These are phyloP conservation scores for Poecilia wingei DNA, from an alignment of 2,797 vertebrate species.

Conservation along the genomic window DNA sequence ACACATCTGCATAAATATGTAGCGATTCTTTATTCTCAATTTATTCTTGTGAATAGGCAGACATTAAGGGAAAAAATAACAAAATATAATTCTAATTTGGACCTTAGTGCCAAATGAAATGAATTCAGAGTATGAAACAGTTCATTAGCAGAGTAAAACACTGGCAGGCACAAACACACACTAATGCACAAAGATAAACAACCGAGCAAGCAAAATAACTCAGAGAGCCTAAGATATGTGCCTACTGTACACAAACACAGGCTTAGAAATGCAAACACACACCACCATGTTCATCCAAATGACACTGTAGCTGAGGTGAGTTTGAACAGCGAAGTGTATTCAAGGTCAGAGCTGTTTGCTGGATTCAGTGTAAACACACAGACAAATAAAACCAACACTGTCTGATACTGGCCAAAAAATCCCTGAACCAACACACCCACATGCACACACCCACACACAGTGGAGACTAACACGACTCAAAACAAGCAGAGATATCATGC, in stretches of 20 bases:
- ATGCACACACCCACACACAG: constrained; percentile 10
- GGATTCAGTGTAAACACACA: constrained; percentile 58
- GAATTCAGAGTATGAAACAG: constrained; percentile 65
- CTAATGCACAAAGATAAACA: constrained; percentile 9
- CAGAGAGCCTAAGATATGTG: constrained; percentile 28
- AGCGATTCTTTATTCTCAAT: constrained; percentile 64
- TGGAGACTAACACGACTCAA: constrained; percentile 28
- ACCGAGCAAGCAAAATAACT: constrained; percentile 13
- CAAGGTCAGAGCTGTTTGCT: constrained; percentile 78
- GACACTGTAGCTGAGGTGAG: constrained; percentile 58
- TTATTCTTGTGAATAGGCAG: constrained; percentile 57
- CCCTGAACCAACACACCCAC: constrained; percentile 37
- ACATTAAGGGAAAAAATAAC: constrained; percentile 26
- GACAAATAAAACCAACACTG: constrained; percentile 33
- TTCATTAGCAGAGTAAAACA: constrained; percentile 62
- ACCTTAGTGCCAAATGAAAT: constrained; percentile 55
- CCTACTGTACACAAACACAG: constrained; percentile 33
- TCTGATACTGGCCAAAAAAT: constrained; percentile 45
- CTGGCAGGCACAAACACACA: constrained; percentile 25
- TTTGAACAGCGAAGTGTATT: constrained; percentile 71
- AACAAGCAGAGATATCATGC: constrained; percentile 29
- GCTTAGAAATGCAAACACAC: constrained; percentile 13
- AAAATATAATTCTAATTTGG: constrained; percentile 52
- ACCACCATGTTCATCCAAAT: constrained; percentile 48
- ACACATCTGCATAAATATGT: constrained; percentile 67